These are phyloP conservation scores for Galagoides demidoff DNA, from an alignment of 2,797 vertebrate species.

Conservation along the genomic window DNA sequence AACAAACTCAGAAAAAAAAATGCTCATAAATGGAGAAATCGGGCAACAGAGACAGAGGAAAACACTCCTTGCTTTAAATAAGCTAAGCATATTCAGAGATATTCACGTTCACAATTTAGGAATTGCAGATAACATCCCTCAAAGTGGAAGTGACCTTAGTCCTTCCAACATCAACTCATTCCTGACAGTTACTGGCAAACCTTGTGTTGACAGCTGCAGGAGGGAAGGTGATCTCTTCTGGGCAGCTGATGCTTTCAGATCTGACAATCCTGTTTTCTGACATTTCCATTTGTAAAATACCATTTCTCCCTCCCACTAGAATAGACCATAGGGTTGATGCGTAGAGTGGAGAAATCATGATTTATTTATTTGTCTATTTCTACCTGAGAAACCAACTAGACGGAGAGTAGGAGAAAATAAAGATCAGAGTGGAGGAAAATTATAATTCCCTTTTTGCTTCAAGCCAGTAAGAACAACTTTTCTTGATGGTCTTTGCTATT, in stretches of 20 bases:
- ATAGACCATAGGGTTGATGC: not conserved
- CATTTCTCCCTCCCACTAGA: not conserved
- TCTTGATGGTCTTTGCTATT: not conserved
- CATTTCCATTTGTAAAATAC: not conserved
- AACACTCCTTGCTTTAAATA: not conserved
- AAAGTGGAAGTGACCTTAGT: not conserved
- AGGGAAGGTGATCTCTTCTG: not conserved
- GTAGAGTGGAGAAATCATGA: not conserved
- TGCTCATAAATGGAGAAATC: not conserved
- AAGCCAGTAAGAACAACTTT: not conserved
- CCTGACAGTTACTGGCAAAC: not conserved
- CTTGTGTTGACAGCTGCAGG: not conserved
- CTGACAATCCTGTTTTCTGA: not conserved
- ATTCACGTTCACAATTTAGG: not conserved
- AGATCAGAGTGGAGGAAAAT: not conserved
- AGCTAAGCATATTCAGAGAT: not conserved
- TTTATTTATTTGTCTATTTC: not conserved
- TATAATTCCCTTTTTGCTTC: not conserved
- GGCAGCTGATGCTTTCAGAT: not conserved
- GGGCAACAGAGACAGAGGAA: not conserved
- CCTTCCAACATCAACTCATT: not conserved
- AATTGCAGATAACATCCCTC: not conserved
- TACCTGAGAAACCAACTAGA: not conserved
- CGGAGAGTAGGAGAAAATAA: not conserved
- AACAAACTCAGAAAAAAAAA: not conserved